phyloP scores from a whole-genome alignment of 2,113 vertebrate genomes.

The Calypte anna region DNA sequence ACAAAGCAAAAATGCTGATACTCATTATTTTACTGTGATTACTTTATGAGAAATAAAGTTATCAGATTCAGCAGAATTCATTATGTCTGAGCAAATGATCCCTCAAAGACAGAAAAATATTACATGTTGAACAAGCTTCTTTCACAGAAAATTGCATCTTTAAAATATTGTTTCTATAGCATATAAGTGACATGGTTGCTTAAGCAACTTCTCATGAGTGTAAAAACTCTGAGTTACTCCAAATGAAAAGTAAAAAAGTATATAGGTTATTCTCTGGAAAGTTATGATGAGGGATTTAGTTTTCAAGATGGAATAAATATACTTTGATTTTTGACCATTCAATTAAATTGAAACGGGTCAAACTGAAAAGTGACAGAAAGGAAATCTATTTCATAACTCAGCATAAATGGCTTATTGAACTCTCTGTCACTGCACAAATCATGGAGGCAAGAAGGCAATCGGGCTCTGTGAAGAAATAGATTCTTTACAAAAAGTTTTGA shows the following conservation, averaged over 20 bases:
- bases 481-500: background rate
- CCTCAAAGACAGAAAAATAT: constrained; percentile 32
- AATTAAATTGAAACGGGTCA: background rate
- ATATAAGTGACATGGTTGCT: background rate
- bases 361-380: background rate
- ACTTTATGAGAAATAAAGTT: constrained; percentile 18
- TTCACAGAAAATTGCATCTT: constrained; percentile 22
- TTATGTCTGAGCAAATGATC: constrained; percentile 30
- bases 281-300: background rate
- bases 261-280: background rate
- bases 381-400: background rate
- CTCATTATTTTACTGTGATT: constrained; percentile 39
- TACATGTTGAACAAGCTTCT: constrained; percentile 24
- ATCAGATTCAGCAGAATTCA: constrained; percentile 50
- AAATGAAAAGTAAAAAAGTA: background rate
- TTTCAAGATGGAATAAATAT: background rate
- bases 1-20: constrained; percentile 7
- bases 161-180: constrained; percentile 4
- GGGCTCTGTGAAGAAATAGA: background rate
- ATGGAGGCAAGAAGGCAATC: background rate
- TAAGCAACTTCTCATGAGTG: background rate
- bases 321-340: background rate
- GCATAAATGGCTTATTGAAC: background rate
- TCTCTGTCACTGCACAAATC: background rate
- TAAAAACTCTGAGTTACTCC: background rate